A percentile compares a stretch with the other conserved stretches of the same genome.
These are phyloP conservation scores for Spicauda simplicius DNA, from an alignment of 2,888 invertebrate species.

Conservation along the genomic window DNA sequence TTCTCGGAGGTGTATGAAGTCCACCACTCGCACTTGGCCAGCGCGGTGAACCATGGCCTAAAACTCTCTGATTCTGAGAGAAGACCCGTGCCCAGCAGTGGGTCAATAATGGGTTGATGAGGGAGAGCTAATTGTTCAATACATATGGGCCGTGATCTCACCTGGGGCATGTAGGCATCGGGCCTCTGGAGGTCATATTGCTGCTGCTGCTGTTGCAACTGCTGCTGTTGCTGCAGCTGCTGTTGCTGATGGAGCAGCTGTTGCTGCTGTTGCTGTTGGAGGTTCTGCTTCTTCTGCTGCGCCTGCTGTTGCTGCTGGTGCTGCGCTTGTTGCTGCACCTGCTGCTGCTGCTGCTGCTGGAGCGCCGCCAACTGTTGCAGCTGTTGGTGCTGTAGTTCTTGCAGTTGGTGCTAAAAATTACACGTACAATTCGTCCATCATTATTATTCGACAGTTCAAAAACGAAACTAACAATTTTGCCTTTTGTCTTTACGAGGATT, in stretches of 20 bases:
- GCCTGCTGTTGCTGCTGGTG: slow-evolving; percentile 47
- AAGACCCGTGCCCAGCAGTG: too few species aligned
- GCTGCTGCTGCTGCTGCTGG: slow-evolving; percentile 57
- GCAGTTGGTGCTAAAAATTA: slow-evolving; percentile 60
- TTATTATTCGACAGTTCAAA: slow-evolving; percentile 22
- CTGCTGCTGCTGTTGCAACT: slow-evolving; percentile 61
- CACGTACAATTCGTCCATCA: slow-evolving; percentile 23
- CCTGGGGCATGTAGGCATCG: slow-evolving; percentile 62
- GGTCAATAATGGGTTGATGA: not conserved
- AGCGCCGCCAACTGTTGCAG: slow-evolving; percentile 59
- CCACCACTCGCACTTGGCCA: too few species aligned
- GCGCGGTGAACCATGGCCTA: too few species aligned
- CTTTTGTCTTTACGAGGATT: slow-evolving; percentile 32
- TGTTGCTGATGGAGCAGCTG: slow-evolving; percentile 53
- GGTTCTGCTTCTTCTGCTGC: slow-evolving; percentile 45
- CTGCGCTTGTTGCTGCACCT: slow-evolving; percentile 55
- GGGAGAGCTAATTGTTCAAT: not conserved
- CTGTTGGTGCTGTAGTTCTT: slow-evolving; percentile 67
- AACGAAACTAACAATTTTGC: slow-evolving; percentile 19
- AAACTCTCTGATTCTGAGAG: too few species aligned
- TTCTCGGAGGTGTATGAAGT: too few species aligned
- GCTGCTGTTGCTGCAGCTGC: slow-evolving; percentile 60
- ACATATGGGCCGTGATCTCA: slow-evolving; percentile 38
- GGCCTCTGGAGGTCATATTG: slow-evolving; percentile 65
- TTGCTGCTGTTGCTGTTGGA: slow-evolving; percentile 58